Conservation (phyloP, 1,140 invertebrate species). For the Bilobella aurantiaca region DNA sequence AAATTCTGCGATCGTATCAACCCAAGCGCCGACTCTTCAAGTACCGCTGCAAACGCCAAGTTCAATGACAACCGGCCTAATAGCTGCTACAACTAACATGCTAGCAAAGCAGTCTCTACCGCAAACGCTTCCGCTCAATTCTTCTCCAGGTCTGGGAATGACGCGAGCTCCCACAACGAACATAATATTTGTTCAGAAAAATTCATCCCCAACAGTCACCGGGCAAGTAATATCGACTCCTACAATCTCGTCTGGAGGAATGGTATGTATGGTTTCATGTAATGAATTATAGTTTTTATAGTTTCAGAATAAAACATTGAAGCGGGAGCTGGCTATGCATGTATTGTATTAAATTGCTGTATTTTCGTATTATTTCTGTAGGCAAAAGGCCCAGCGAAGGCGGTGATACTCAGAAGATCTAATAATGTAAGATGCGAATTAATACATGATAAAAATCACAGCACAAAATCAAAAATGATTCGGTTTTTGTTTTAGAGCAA, state of each 20-base stretch:
- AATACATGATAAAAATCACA: neutral
- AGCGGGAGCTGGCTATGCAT: neutral
- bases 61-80: no score
- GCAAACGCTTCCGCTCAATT: neutral
- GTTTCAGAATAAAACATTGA: neutral
- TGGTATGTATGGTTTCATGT: neutral
- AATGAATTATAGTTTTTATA: neutral
- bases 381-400: neutral
- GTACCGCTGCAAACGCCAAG: no score
- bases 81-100: no score
- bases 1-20: neutral
- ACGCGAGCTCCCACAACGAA: neutral
- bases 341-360: neutral
- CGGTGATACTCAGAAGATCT: neutral
- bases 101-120: no score
- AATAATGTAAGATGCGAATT: neutral
- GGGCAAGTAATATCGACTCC: neutral
- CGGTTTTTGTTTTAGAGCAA: neutral
- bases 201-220: neutral
- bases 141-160: neutral
- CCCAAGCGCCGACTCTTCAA: neutral
- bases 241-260: neutral
- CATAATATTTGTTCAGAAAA: constrained; percentile 2
- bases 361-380: neutral
- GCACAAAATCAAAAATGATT: neutral